phyloP scores from a whole-genome alignment of 2,888 invertebrate species.

The Andrena marginata region DNA sequence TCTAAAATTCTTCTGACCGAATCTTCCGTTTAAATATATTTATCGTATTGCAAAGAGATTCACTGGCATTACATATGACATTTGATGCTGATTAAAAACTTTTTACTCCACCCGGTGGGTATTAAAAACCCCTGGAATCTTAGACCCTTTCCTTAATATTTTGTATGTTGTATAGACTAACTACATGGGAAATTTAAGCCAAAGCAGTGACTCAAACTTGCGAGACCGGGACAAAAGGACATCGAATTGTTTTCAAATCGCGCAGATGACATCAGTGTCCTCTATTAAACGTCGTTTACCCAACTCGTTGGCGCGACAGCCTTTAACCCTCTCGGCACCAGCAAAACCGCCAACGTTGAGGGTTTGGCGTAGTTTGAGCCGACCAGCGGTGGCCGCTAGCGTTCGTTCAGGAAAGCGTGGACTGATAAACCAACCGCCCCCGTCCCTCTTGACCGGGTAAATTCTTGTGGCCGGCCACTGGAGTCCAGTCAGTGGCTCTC shows the following conservation, averaged over 20 bases:
- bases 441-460: slow-evolving; percentile 76
- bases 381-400: slow-evolving; percentile 78
- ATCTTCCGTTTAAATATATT: too few species aligned
- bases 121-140: too few species aligned
- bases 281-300: slow-evolving; percentile 82
- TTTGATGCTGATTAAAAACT: too few species aligned
- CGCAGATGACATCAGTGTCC: slow-evolving; percentile 69
- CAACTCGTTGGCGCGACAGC: slow-evolving; percentile 78
- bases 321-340: slow-evolving; percentile 78
- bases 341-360: slow-evolving; percentile 78
- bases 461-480: slow-evolving; percentile 82
- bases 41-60: too few species aligned
- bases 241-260: slow-evolving; percentile 56
- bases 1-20: too few species aligned
- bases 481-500: slow-evolving; percentile 75
- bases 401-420: slow-evolving; percentile 75
- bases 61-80: too few species aligned
- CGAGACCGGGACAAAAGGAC: slow-evolving; percentile 42
- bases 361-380: slow-evolving; percentile 79
- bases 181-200: background rate
- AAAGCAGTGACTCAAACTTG: background rate
- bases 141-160: too few species aligned
- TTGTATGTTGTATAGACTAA: too few species aligned
- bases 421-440: slow-evolving; percentile 81
- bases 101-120: too few species aligned